These are phyloP conservation scores for Tiphia femorata DNA, from an alignment of 2,888 invertebrate genomes.

Conservation along the genomic window DNA sequence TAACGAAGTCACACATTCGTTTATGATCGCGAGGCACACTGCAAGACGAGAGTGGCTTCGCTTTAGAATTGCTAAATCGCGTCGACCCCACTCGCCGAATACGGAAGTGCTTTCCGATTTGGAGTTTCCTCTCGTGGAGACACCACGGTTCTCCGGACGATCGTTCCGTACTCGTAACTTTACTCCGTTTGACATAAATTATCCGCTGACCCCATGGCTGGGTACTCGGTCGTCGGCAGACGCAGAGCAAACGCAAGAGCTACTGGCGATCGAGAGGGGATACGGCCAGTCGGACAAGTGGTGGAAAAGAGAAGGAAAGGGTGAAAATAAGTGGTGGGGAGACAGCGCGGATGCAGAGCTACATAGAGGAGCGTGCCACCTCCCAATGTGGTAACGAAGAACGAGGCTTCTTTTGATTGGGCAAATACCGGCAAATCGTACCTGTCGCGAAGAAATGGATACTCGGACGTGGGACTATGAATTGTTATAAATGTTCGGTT, in stretches of 20 bases:
- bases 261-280: no score
- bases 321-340: slow-evolving; percentile 39
- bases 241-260: slow-evolving; percentile 42
- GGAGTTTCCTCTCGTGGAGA: no score
- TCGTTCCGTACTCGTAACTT: slow-evolving; percentile 39
- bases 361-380: no score
- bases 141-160: slow-evolving; percentile 16
- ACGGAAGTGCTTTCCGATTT: no score
- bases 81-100: not conserved
- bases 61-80: no score
- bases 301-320: not conserved
- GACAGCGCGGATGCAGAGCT: not conserved
- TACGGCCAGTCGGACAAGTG: not conserved
- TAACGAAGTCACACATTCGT: slow-evolving; percentile 23
- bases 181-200: slow-evolving; percentile 51
- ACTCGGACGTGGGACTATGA: no score
- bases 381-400: no score
- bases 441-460: no score
- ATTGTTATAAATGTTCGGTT: no score
- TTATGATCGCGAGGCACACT: slow-evolving; percentile 23
- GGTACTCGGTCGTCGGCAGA: slow-evolving; percentile 31
- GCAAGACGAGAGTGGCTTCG: slow-evolving; percentile 13
- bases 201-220: slow-evolving; percentile 47
- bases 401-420: no score
- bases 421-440: no score